These are phyloP conservation scores for Dolichotis patagonum DNA, from an alignment of 2,113 vertebrate species.

Conservation along the genomic window DNA sequence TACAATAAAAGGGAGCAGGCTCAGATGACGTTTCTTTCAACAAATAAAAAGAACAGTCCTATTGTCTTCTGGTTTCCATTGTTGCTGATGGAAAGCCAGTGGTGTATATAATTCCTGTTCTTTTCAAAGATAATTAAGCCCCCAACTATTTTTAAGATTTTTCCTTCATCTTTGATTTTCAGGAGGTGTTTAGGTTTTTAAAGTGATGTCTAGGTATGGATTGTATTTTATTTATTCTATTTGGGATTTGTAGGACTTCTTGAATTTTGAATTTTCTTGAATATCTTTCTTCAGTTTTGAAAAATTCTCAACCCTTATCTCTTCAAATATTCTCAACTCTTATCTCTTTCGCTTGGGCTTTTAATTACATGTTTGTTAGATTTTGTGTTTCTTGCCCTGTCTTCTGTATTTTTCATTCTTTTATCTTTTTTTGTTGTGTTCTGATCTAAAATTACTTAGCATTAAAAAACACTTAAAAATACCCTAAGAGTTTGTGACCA, in stretches of 20 bases:
- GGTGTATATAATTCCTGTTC: neutral
- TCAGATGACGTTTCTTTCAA: neutral
- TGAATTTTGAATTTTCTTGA: neutral
- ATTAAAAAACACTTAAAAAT: neutral
- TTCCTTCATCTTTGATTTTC: neutral
- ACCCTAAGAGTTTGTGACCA: neutral
- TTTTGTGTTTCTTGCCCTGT: neutral
- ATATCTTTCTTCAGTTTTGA: neutral
- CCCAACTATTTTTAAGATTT: neutral
- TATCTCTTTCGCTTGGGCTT: neutral
- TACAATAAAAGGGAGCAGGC: accelerated
- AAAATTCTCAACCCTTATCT: slow-evolving; percentile 2
- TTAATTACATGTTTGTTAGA: neutral
- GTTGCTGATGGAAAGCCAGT: neutral
- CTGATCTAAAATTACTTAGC: neutral
- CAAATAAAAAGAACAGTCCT: neutral
- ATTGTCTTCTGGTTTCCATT: neutral
- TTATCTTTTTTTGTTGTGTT: neutral
- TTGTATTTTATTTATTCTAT: neutral
- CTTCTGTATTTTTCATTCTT: neutral
- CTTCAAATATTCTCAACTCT: neutral
- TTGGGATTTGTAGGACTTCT: slow-evolving; percentile 27
- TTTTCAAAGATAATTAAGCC: neutral
- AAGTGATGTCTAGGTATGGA: neutral
- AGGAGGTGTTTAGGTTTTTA: neutral